phyloP scores from a whole-genome alignment of 2,797 vertebrate genomes.

The Knipowitschia caucasica region DNA sequence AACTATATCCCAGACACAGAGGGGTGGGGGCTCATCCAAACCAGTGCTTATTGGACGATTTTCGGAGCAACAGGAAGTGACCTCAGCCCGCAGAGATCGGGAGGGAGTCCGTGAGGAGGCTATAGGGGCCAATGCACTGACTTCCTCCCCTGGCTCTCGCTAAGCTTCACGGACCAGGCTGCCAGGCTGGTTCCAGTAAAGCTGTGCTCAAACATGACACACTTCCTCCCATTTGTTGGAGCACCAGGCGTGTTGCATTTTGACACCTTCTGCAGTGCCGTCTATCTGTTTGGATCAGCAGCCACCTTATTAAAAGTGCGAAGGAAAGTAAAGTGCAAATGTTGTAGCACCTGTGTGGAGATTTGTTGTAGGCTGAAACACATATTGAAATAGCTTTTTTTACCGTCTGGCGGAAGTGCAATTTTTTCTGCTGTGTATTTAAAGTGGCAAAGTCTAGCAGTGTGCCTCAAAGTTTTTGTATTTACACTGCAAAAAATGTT shows the following conservation, averaged over 20 bases:
- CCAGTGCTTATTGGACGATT: conserved; percentile 89
- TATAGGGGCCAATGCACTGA: conserved; percentile 86
- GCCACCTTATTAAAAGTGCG: conserved; percentile 2
- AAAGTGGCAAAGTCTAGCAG: too few species aligned
- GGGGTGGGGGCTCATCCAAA: conserved; percentile 76
- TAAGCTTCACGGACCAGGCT: conserved; percentile 86
- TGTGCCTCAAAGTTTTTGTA: too few species aligned
- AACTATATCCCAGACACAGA: conserved; percentile 88
- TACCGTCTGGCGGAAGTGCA: not conserved
- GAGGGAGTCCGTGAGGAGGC: conserved; percentile 75
- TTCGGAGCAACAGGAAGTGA: conserved; percentile 92
- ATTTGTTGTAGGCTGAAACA: not conserved
- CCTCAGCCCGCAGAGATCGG: conserved; percentile 77
- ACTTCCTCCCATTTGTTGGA: conserved; percentile 9
- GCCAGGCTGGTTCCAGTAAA: conserved; percentile 85
- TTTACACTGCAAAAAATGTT: too few species aligned
- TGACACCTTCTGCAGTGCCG: conserved; percentile 1
- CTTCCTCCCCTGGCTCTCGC: conserved; percentile 94
- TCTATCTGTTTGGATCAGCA: conserved; percentile 7
- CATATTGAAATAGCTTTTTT: not conserved
- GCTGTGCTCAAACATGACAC: conserved; percentile 23
- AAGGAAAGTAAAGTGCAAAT: not conserved
- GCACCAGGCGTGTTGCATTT: not conserved
- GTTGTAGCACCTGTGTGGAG: not conserved
- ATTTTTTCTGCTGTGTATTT: not conserved